These are phyloP conservation scores for Lumbricus terrestris DNA, from an alignment of 2,888 invertebrate species.

Conservation along the genomic window DNA sequence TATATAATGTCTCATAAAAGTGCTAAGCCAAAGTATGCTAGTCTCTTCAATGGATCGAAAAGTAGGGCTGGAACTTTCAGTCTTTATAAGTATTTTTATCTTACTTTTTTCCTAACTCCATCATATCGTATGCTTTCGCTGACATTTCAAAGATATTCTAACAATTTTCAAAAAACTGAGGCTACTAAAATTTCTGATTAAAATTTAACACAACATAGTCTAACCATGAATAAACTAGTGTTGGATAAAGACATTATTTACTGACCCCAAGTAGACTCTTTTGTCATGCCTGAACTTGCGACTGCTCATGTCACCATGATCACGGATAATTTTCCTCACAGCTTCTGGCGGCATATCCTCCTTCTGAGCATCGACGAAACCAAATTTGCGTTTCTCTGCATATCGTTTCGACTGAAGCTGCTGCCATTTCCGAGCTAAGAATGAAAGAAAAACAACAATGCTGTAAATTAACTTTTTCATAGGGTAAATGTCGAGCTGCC, in stretches of 20 bases:
- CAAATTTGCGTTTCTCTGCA: slow-evolving; percentile 96
- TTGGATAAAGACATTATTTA: not conserved
- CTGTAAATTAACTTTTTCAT: not conserved
- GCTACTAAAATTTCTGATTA: no score
- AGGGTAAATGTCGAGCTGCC: not conserved
- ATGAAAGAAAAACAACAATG: not conserved
- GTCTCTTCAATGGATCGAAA: no score
- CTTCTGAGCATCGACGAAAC: slow-evolving; percentile 97
- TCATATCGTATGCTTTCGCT: no score
- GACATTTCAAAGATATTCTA: no score
- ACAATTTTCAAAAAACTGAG: no score
- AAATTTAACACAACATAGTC: no score
- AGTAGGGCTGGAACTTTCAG: no score
- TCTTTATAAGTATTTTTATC: no score
- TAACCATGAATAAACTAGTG: not conserved
- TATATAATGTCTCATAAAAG: no score
- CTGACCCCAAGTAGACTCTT: slow-evolving; percentile 86
- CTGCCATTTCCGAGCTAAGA: slow-evolving; percentile 79
- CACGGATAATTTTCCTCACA: slow-evolving; percentile 95
- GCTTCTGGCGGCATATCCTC: slow-evolving; percentile 99
- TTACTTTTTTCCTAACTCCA: no score
- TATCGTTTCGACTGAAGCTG: slow-evolving; percentile 97
- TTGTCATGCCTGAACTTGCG: slow-evolving; percentile 98
- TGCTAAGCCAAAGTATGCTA: no score
- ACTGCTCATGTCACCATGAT: slow-evolving; percentile 99